Percentiles rank a stretch among this genome's conserved stretches.
Conservation (phyloP, 2,888 invertebrate species). For the Parelbella ahira region DNA sequence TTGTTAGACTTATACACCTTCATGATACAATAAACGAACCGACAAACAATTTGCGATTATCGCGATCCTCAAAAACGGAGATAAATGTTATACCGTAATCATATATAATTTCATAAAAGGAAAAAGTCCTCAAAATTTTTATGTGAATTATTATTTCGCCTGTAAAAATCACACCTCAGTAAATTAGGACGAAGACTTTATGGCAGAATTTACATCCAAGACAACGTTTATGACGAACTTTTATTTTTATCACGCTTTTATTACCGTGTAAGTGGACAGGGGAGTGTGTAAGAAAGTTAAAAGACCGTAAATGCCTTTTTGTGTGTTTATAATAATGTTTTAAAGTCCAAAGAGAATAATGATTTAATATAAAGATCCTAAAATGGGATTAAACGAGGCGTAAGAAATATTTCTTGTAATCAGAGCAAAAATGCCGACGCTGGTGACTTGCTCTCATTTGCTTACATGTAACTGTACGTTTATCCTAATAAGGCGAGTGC, state of each 20-base stretch:
- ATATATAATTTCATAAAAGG: too few species aligned
- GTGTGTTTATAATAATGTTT: slow-evolving; percentile 6
- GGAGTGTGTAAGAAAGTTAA: slow-evolving; percentile 6
- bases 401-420: slow-evolving; percentile 22
- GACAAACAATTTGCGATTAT: too few species aligned
- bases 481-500: slow-evolving; percentile 36
- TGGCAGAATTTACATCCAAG: slow-evolving; percentile 4
- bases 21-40: too few species aligned
- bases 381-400: slow-evolving; percentile 16
- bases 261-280: slow-evolving; percentile 3
- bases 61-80: too few species aligned
- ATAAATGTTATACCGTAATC: too few species aligned
- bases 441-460: slow-evolving; percentile 36
- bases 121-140: too few species aligned
- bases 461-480: slow-evolving; percentile 37
- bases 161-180: neutral
- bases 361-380: slow-evolving; percentile 14
- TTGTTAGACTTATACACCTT: too few species aligned
- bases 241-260: slow-evolving; percentile 13
- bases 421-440: slow-evolving; percentile 34
- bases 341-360: slow-evolving; percentile 8
- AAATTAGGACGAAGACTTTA: slow-evolving; percentile 9
- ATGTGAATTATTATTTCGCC: neutral
- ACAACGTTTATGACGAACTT: slow-evolving; percentile 8
- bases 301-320: slow-evolving; percentile 7